Evolutionary conservation across 2,113 vertebrate species (phyloP).

Genomic region (Rhinolophus ferrumequinum): DNA sequence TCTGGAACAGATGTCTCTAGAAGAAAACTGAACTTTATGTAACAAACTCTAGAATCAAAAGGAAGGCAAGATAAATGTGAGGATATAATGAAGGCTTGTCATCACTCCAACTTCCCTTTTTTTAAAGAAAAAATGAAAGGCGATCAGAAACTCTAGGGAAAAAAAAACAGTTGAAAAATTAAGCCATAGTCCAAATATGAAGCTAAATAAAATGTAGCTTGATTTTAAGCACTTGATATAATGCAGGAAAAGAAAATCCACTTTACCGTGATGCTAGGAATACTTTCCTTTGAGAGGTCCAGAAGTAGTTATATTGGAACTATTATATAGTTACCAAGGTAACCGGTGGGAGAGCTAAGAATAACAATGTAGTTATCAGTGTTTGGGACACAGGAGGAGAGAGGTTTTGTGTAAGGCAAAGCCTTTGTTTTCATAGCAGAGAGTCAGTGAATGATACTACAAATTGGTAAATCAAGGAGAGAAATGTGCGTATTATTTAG

Average conservation of each 20-base stretch:
- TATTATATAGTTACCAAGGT: neutral
- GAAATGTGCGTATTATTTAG: neutral
- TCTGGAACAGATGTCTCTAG: neutral
- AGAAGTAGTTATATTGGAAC: neutral
- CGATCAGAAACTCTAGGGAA: neutral
- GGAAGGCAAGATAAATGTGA: neutral
- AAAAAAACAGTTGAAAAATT: neutral
- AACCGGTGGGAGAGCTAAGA: neutral
- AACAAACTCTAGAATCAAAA: neutral
- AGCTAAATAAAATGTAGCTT: neutral
- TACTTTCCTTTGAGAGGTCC: neutral
- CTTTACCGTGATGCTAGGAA: neutral
- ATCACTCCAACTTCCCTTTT: neutral
- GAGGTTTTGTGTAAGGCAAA: neutral
- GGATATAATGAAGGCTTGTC: neutral
- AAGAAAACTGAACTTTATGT: neutral
- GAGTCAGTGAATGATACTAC: neutral
- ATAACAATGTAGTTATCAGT: neutral
- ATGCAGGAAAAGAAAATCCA: neutral
- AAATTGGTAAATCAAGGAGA: neutral
- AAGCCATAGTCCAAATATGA: neutral
- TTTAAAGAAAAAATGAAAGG: neutral
- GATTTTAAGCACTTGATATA: neutral
- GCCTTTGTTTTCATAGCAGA: neutral
- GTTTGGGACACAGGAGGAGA: neutral